Conservation (phyloP, 2,113 vertebrate genomes). For the Sardina pilchardus region DNA sequence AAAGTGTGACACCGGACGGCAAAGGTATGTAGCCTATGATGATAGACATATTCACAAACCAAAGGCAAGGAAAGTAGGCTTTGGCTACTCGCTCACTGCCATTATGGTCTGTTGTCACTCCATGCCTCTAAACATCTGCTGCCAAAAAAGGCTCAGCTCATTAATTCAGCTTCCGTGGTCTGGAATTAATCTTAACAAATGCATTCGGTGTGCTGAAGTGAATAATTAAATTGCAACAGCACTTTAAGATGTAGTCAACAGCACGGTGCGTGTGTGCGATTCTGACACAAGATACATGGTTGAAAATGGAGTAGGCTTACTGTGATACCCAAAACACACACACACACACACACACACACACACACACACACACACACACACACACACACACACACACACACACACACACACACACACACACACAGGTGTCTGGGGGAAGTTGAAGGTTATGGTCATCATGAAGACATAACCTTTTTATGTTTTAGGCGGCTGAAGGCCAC, state of each 20-base stretch:
- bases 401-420: too few species aligned
- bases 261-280: neutral
- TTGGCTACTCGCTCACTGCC: neutral
- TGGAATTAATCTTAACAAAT: neutral
- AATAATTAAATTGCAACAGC: neutral
- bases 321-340: neutral
- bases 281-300: neutral
- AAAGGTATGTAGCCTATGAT: slow-evolving; percentile 52
- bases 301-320: neutral
- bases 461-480: neutral
- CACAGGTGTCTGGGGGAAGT: too few species aligned
- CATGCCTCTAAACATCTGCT: neutral
- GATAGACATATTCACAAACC: neutral
- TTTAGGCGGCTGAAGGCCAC: slow-evolving; percentile 47
- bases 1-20: slow-evolving; percentile 49
- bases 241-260: neutral
- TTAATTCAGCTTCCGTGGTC: neutral
- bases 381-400: too few species aligned
- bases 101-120: neutral
- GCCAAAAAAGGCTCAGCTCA: neutral
- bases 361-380: too few species aligned
- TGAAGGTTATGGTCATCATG: too few species aligned
- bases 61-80: neutral
- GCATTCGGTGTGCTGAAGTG: neutral
- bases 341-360: too few species aligned